phyloP scores from a whole-genome alignment of 2,888 invertebrate genomes.

The Taenaris catops region DNA sequence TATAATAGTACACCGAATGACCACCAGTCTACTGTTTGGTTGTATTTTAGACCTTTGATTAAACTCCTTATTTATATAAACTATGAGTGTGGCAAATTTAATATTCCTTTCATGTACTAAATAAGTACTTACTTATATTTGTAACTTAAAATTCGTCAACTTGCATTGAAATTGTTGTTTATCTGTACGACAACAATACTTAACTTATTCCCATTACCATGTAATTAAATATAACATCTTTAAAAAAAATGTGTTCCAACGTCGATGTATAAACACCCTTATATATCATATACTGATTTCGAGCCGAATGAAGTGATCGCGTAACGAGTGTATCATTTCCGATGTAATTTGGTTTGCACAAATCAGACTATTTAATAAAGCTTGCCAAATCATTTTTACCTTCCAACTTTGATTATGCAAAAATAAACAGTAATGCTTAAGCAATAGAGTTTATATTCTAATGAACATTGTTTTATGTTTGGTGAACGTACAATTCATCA shows the following conservation, averaged over 20 bases:
- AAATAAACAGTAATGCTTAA: not conserved
- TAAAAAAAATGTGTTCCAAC: not conserved
- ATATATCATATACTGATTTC: slow-evolving; percentile 12
- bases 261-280: not conserved
- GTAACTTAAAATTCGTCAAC: too few species aligned
- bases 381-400: slow-evolving; percentile 20
- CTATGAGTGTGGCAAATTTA: too few species aligned
- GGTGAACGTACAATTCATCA: slow-evolving; percentile 10
- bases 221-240: too few species aligned
- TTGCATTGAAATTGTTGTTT: too few species aligned
- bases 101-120: too few species aligned
- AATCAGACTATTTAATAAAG: slow-evolving; percentile 48
- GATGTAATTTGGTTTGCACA: slow-evolving; percentile 45
- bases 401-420: not conserved
- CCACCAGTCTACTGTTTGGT: too few species aligned
- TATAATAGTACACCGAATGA: too few species aligned
- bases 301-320: slow-evolving; percentile 17
- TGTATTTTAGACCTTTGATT: too few species aligned
- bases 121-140: not conserved
- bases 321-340: slow-evolving; percentile 44
- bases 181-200: too few species aligned
- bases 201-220: too few species aligned
- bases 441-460: not conserved
- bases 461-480: not conserved
- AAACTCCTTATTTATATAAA: too few species aligned